These are phyloP conservation scores for Caenorhabditis angaria DNA, from an alignment of 2,888 invertebrate species.

Conservation along the genomic window DNA sequence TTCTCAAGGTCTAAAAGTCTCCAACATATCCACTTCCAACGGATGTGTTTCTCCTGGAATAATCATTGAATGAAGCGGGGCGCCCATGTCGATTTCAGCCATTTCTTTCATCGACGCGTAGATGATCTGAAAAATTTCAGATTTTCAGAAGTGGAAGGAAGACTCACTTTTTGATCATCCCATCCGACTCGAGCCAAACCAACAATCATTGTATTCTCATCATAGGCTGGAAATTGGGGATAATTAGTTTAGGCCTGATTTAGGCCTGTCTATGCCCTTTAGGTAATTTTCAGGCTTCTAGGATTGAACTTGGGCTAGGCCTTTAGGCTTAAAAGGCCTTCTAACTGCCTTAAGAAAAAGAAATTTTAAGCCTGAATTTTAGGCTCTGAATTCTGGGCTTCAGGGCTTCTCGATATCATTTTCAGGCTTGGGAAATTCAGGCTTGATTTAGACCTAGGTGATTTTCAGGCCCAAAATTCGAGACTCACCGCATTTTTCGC, in stretches of 20 bases:
- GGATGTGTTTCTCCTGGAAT: slow-evolving; percentile 87
- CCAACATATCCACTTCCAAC: slow-evolving; percentile 87
- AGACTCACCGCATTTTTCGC: slow-evolving; percentile 21
- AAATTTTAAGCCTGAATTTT: too few relatives aligned
- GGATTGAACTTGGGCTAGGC: too few relatives aligned
- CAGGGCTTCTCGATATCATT: too few relatives aligned
- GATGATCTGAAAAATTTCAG: slow-evolving; percentile 76
- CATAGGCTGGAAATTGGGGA: slow-evolving; percentile 69
- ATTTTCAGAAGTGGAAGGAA: background rate
- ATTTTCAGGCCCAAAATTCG: background rate
- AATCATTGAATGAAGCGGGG: slow-evolving; percentile 91
- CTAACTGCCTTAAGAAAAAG: too few relatives aligned
- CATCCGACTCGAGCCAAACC: slow-evolving; percentile 92
- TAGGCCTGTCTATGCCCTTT: too few relatives aligned
- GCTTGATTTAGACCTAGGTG: background rate
- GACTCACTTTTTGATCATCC: slow-evolving; percentile 77
- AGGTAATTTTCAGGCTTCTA: too few relatives aligned
- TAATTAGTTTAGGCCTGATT: too few relatives aligned
- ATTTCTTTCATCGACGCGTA: slow-evolving; percentile 82
- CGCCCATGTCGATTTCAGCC: slow-evolving; percentile 81
- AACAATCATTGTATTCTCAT: slow-evolving; percentile 80
- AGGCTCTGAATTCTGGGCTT: too few relatives aligned
- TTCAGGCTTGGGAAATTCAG: too few relatives aligned
- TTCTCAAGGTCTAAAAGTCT: slow-evolving; percentile 51
- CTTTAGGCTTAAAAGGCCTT: too few relatives aligned